Base-by-base conservation (phyloP, 2,888 invertebrate genomes). In the Drosophila atripex region DNA sequence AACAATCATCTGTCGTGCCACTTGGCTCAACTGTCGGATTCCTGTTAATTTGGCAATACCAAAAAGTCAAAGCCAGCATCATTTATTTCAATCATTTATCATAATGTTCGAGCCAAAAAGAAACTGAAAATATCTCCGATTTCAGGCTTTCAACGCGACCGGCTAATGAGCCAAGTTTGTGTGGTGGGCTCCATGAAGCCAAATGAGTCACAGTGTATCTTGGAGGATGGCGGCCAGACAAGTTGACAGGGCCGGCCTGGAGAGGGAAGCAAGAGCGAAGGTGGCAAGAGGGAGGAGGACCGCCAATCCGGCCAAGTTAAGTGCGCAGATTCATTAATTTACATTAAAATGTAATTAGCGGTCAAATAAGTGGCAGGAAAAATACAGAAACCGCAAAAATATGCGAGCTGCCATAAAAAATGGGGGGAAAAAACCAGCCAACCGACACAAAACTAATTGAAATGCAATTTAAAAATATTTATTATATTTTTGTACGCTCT, bases 261-360 rank as follows among this genome's bases (percentile, higher is more conserved):
- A 46, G 46, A 46, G 46, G 23, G 68, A 60, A 60, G 61, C 18
- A 12, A n/a, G n/a, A n/a, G n/a, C 12, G 53, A 25, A 41, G 45
- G 28, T 0, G 28, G 35, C 18, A 9, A 16, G 11, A 9, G 5
- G 14, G 14, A 14, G 68, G 52, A 30, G 68, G 25, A 8, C 14
- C 58, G 83, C 51, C 69, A 63, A 76, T 70, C 70, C 55, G 71
- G 75, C 75, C 86, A 87, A 78, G 75, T 85, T 87, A 86, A 83
- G 83, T 86, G 83, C 80, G 64, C 76, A 52, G 60, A 69, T 74
- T 89, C 90, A 89, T 89, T 88, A 88, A 90, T 89, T 87, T 78
- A 88, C 89, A 89, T 89, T 89, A 89, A 90, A 90, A 86, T 76
- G 78, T 82, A 90, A 89, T 89, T 90, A 89, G 79, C 73, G 75